phyloP scores from a whole-genome alignment of 2,113 vertebrate species.

The Malurus cyaneus region DNA sequence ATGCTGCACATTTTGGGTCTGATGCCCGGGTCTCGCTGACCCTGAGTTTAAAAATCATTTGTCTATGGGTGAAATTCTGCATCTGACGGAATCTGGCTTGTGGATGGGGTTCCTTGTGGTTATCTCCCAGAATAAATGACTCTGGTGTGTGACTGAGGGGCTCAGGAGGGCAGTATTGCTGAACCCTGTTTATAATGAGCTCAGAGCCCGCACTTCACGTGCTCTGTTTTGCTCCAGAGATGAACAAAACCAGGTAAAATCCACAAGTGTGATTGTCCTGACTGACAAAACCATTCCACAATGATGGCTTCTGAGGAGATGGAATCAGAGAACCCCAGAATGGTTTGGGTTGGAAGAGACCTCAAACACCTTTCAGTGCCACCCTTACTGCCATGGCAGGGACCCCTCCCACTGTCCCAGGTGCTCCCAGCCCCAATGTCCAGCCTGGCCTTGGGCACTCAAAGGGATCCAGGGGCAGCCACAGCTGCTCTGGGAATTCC shows the following conservation, averaged over 20 bases:
- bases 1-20: neutral
- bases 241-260: neutral
- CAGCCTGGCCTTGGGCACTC: rapidly evolving
- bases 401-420: rapidly evolving
- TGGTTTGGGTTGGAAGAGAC: neutral
- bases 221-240: neutral
- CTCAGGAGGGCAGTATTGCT: neutral
- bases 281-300: neutral
- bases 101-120: neutral
- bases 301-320: neutral
- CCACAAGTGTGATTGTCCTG: neutral
- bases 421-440: neutral
- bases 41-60: neutral
- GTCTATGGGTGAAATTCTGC: neutral
- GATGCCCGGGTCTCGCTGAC: neutral
- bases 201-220: neutral
- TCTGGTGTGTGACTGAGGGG: neutral
- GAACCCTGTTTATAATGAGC: neutral
- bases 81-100: neutral
- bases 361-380: rapidly evolving
- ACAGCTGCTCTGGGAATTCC: neutral
- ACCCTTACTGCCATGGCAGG: neutral
- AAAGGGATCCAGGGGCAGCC: neutral
- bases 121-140: neutral
- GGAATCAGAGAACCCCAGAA: neutral